Percentiles rank a stretch among this genome's conserved stretches.
Evolutionary conservation across 2,888 invertebrate genomes (phyloP).

Genomic region (Pachycephus smyrnensis): DNA sequence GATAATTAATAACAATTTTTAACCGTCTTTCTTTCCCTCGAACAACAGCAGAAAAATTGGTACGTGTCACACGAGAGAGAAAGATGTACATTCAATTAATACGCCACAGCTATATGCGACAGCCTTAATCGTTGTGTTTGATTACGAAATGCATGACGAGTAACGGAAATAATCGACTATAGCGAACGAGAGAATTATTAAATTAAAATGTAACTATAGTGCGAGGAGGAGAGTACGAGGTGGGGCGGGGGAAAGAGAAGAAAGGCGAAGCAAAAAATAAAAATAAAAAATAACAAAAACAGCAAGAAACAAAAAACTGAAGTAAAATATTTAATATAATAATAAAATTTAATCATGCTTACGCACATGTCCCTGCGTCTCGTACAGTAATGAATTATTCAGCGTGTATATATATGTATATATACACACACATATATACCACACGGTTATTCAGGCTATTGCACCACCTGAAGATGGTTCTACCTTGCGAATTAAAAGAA

Average conservation of each 20-base stretch:
- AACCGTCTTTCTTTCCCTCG: not conserved
- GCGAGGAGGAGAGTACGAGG: not conserved
- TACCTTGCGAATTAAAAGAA: too few relatives aligned
- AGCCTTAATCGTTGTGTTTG: constrained; percentile 42
- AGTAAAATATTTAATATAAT: constrained; percentile 51
- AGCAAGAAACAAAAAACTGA: not conserved
- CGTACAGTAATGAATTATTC: constrained; percentile 35
- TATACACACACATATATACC: too few relatives aligned
- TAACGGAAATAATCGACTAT: constrained; percentile 13
- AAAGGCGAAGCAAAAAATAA: constrained; percentile 2
- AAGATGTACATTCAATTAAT: constrained; percentile 17
- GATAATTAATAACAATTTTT: not conserved
- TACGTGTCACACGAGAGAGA: not conserved
- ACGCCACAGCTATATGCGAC: constrained; percentile 30
- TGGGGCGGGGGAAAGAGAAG: not conserved
- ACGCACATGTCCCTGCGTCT: constrained; percentile 45
- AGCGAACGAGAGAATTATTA: constrained; percentile 13
- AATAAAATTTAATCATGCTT: constrained; percentile 47
- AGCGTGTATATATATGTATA: constrained; percentile 14
- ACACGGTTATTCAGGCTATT: too few relatives aligned
- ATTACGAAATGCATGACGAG: constrained; percentile 31
- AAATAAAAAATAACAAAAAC: not conserved
- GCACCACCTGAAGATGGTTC: too few relatives aligned
- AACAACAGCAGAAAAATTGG: not conserved
- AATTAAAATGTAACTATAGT: not conserved